Conservation (phyloP, 1,140 invertebrate species). For the Lethrus apterus region DNA sequence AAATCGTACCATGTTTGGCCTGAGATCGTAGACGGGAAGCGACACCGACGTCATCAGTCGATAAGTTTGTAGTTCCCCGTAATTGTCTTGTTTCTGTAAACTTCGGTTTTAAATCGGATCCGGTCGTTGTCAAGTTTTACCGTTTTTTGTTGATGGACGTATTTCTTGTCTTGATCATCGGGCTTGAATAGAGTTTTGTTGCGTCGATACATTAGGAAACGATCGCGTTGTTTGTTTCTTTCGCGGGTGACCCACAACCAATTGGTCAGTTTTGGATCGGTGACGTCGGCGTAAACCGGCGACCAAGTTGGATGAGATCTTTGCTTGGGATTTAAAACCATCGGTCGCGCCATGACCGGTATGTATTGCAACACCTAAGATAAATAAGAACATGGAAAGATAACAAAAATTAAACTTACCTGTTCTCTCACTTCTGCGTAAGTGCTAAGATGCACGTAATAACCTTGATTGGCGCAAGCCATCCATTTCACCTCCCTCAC, state of each 20-base stretch:
- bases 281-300: conserved; percentile 66
- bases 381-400: background rate
- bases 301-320: conserved; percentile 65
- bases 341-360: conserved; percentile 67
- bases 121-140: conserved; percentile 26
- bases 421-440: conserved; percentile 78
- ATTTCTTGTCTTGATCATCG: conserved; percentile 46
- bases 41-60: conserved; percentile 68
- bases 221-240: conserved; percentile 50
- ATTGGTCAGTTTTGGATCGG: conserved; percentile 65
- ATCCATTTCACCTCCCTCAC: conserved; percentile 73
- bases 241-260: conserved; percentile 64
- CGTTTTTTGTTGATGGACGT: conserved; percentile 43
- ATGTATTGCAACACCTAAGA: conserved; percentile 62
- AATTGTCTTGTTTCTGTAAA: conserved; percentile 37
- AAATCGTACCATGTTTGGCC: conserved; percentile 51
- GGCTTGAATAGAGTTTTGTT: conserved; percentile 40
- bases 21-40: conserved; percentile 65
- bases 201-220: conserved; percentile 45
- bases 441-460: conserved; percentile 75
- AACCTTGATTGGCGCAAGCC: conserved; percentile 80
- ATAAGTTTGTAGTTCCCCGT: conserved; percentile 42
- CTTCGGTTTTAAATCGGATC: background rate
- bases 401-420: conserved; percentile 41
- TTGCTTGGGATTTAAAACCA: conserved; percentile 55